Percentiles rank a stretch among this genome's conserved stretches.
These are phyloP conservation scores for Stichopus horrens DNA, from an alignment of 53 echinoderm and acorn worm species.

Conservation along the genomic window DNA sequence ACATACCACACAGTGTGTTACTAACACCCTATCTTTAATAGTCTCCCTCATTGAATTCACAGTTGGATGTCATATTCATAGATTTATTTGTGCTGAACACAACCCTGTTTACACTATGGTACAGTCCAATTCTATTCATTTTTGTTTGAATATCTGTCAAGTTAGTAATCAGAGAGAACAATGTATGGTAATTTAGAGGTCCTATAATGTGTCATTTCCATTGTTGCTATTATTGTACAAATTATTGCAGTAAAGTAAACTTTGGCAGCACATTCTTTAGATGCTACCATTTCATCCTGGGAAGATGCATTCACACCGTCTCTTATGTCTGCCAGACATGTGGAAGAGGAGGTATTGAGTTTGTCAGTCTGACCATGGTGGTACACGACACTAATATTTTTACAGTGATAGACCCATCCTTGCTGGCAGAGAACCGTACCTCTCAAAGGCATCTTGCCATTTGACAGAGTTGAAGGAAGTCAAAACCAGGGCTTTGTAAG, in stretches of 20 bases:
- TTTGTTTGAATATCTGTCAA: not conserved
- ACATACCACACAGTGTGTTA: constrained; percentile 10
- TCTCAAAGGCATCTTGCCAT: not conserved
- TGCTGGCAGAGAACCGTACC: not conserved
- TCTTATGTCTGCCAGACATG: constrained; percentile 14
- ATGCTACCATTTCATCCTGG: not conserved
- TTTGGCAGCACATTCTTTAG: not conserved
- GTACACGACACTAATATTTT: not conserved
- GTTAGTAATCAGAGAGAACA: not conserved
- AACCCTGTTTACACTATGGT: not conserved
- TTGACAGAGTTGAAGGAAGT: not conserved
- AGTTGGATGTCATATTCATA: constrained; percentile 28
- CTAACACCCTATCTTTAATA: constrained; percentile 10
- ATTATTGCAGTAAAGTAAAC: not conserved
- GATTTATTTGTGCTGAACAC: not conserved
- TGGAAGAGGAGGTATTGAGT: not conserved
- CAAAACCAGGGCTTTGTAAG: not conserved
- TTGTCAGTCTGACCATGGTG: not conserved
- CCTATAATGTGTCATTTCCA: too few species aligned
- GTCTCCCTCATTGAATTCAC: constrained; percentile 14
- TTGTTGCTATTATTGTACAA: too few species aligned
- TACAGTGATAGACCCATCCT: not conserved
- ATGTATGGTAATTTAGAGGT: too few species aligned
- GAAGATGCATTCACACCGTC: not conserved
- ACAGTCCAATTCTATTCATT: not conserved